Base-by-base conservation (phyloP, 2,888 invertebrate genomes). In the Rhaphigaster nebulosa region DNA sequence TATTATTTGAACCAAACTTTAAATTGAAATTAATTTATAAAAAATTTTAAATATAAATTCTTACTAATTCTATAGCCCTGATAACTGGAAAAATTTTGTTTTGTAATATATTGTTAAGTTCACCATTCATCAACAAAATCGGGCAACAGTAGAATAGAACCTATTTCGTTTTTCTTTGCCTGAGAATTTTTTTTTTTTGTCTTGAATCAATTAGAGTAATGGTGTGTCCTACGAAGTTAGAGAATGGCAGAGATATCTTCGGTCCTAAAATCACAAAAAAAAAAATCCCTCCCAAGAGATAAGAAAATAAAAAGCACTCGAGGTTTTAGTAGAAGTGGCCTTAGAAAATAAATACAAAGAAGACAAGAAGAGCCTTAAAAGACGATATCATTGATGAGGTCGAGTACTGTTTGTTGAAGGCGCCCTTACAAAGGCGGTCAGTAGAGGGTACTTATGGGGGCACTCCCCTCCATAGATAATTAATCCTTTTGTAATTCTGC, bases 361-460 rank as follows among this genome's bases (percentile, higher is more conserved):
- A 29, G 29, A 65, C 65, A 65, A 65, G 29, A 18, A 29, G 65
- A 29, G 29, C 29, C 29, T 29, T 65, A 65, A 65, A 65, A 65
- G 65, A n/a, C 65, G 65, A 65, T 65, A 65, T 65, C 65, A 65
- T 65, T 65, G 65, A 65, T 65, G 65, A 65, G 65, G 65, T 65
- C 65, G 29, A 65, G 65, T 65, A 29, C 65, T 65, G 29, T 65
- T 65, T 65, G 65, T 29, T 65, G 65, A 65, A 65, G 65, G 29
- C 13, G 65, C 29, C 29, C 29, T 65, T 65, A 65, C 65, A 65
- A 65, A 65, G 65, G 65, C 29, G 65, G 65, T 65, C 65, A 65
- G 29, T 65, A 15, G 18, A 65, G 29, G 65, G 65, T 6, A 18
- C 65, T 65, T 15, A 1, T 60, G 18, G 15, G 15, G 8, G 1